A percentile compares a stretch with the other conserved stretches of the same genome.
Conservation (phyloP, 2,797 vertebrate genomes). For the Pempheris klunzingeri region DNA sequence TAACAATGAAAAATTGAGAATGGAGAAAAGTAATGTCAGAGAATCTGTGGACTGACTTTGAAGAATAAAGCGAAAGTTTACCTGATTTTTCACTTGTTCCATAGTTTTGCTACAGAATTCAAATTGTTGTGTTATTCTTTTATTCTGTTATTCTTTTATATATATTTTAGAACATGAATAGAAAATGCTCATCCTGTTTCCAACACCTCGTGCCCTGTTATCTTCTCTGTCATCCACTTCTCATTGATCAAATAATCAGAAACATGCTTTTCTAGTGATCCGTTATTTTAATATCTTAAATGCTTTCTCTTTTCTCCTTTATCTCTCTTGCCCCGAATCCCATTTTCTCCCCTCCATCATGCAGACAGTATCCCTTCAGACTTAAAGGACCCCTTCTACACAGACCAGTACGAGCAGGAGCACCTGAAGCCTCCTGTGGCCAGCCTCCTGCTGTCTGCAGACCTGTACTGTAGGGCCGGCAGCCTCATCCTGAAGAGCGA, state of each 20-base stretch:
- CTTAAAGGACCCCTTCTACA: conserved; percentile 95
- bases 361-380: conserved; percentile 94
- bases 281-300: not conserved
- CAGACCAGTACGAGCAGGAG: conserved; percentile 98
- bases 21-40: conserved; percentile 14
- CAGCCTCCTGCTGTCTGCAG: conserved; percentile 93
- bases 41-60: not conserved
- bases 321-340: not conserved
- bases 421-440: conserved; percentile 96
- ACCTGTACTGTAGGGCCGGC: conserved; percentile 96
- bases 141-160: not conserved
- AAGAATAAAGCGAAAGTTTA: not conserved
- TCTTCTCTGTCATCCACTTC: not conserved
- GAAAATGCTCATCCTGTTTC: not conserved
- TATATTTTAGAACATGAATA: not conserved
- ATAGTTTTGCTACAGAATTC: not conserved
- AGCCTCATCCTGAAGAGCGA: conserved; percentile 95
- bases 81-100: not conserved
- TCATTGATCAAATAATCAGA: not conserved
- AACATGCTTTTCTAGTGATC: not conserved
- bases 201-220: no score
- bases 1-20: conserved; percentile 31
- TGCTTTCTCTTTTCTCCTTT: not conserved
- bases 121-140: no score
- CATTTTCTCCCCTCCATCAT: not conserved